phyloP scores from a whole-genome alignment of 2,113 vertebrate species.

The Ceratotherium simum region DNA sequence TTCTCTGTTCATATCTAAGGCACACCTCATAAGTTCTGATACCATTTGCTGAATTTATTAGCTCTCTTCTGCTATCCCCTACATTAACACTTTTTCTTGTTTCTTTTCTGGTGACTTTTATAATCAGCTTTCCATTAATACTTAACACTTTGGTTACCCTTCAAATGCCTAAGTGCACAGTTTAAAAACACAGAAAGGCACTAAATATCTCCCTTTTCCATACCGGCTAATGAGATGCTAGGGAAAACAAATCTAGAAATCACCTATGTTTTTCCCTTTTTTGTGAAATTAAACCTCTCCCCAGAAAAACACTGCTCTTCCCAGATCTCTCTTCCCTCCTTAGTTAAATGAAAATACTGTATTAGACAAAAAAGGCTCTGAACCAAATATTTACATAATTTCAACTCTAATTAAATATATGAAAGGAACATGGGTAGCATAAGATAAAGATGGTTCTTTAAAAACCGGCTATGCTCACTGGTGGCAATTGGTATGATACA shows the following conservation, averaged over 20 bases:
- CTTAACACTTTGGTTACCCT: background rate
- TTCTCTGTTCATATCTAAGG: background rate
- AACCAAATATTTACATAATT: background rate
- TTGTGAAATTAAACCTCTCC: slow-evolving; percentile 28
- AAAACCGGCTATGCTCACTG: background rate
- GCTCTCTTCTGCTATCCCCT: background rate
- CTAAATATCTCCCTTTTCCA: background rate
- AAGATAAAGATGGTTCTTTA: background rate
- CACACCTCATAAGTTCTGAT: background rate
- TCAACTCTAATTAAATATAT: background rate
- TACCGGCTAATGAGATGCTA: background rate
- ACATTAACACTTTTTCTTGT: background rate
- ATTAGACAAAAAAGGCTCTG: background rate
- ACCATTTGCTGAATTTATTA: slow-evolving; percentile 22
- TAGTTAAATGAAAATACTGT: slow-evolving; percentile 1
- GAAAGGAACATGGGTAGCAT: background rate
- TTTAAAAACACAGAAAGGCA: background rate
- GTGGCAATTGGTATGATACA: background rate
- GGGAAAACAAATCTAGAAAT: background rate
- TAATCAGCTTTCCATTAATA: slow-evolving; percentile 21
- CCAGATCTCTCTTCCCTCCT: slow-evolving; percentile 5
- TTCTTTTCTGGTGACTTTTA: background rate
- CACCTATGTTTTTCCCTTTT: background rate
- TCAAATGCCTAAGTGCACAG: background rate
- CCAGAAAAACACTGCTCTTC: background rate